Evolutionary conservation across 2,797 vertebrate species (phyloP).

Genomic region (Salarias fasciatus): DNA sequence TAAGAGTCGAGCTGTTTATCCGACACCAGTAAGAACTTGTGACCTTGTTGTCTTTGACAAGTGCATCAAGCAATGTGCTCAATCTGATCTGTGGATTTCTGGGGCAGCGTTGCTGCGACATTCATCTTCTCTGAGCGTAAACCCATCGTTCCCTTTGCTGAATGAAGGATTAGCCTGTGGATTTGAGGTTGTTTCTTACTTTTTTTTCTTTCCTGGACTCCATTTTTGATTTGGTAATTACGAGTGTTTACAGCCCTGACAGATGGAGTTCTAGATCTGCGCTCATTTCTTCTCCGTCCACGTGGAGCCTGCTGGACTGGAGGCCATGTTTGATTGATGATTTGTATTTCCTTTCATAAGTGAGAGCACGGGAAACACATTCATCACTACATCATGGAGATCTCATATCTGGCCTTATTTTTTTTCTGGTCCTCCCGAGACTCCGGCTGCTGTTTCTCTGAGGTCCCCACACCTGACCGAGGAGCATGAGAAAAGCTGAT

Average conservation of each 20-base stretch:
- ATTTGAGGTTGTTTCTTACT: too few species aligned
- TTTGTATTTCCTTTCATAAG: constrained; percentile 36
- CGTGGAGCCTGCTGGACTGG: constrained; percentile 47
- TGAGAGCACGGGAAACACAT: constrained; percentile 1
- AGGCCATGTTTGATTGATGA: constrained; percentile 47
- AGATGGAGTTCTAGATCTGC: constrained; percentile 53
- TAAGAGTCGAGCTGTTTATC: too few species aligned
- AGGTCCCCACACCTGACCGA: constrained; percentile 35
- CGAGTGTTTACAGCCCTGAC: constrained; percentile 60
- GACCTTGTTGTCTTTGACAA: constrained; percentile 34
- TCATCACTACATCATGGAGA: neutral
- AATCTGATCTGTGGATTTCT: constrained; percentile 13
- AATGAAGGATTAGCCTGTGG: constrained; percentile 46
- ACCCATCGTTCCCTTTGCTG: constrained; percentile 22
- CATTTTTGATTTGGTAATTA: constrained; percentile 69
- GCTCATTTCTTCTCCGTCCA: constrained; percentile 47
- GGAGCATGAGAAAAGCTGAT: constrained; percentile 20
- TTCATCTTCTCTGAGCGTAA: constrained; percentile 15
- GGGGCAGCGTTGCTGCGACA: neutral
- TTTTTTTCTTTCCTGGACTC: constrained; percentile 29
- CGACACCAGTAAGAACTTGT: neutral
- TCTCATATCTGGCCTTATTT: neutral
- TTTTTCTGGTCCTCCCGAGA: constrained; percentile 7
- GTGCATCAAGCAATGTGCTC: constrained; percentile 20
- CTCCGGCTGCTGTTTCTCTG: constrained; percentile 8